phyloP scores from a whole-genome alignment of 1,140 invertebrate genomes.

The Sinonovacula constricta region DNA sequence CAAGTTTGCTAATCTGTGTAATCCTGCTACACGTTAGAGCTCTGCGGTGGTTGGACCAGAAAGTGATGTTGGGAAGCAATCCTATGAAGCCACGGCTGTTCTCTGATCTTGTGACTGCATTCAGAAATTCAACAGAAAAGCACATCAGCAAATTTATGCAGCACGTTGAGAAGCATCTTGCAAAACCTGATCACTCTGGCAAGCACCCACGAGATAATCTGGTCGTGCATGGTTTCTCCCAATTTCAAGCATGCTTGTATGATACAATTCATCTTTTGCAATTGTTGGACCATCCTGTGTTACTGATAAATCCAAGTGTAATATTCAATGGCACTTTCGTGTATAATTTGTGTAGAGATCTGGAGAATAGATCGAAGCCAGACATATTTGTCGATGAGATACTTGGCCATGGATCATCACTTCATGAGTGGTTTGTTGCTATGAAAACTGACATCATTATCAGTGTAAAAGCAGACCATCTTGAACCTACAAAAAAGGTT shows the following conservation, averaged over 20 bases:
- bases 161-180: slow-evolving; percentile 61
- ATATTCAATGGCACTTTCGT: slow-evolving; percentile 42
- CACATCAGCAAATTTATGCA: slow-evolving; percentile 45
- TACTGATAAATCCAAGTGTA: slow-evolving; percentile 12
- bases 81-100: slow-evolving; percentile 3
- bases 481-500: too few relatives aligned
- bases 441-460: too few relatives aligned
- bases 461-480: too few relatives aligned
- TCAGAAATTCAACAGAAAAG: slow-evolving; percentile 2
- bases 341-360: slow-evolving; percentile 32
- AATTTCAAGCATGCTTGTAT: slow-evolving; percentile 70
- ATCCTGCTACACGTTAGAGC: slow-evolving; percentile 61
- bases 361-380: slow-evolving; percentile 13
- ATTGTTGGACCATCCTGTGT: slow-evolving; percentile 60
- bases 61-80: slow-evolving; percentile 1
- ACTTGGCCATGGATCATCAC: slow-evolving; percentile 14
- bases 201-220: slow-evolving; percentile 57
- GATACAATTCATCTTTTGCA: slow-evolving; percentile 66
- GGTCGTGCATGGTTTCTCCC: slow-evolving; percentile 70
- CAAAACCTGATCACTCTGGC: slow-evolving; percentile 55
- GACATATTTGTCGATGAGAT: slow-evolving; percentile 27
- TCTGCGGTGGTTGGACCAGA: slow-evolving; percentile 29
- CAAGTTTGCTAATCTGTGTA: slow-evolving; percentile 61
- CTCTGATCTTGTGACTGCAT: neutral
- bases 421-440: too few relatives aligned